Conservation (phyloP, 2,113 vertebrate genomes). For the Silurus asotus region DNA sequence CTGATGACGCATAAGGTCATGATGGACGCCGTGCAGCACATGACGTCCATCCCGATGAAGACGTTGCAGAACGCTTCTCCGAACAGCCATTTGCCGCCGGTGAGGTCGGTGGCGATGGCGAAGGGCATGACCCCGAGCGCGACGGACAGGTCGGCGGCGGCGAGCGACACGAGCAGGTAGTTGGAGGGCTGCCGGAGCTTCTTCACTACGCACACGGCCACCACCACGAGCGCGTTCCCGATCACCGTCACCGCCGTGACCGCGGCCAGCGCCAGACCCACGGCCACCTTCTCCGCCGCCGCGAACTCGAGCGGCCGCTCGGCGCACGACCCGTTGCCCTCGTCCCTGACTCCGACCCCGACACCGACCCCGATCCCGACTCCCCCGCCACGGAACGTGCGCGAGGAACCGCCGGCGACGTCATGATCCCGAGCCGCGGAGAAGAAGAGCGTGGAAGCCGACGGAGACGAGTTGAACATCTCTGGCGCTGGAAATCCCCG, state of each 20-base stretch:
- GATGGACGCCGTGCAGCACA: conserved; percentile 81
- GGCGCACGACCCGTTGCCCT: conserved; percentile 70
- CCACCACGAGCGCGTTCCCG: conserved; percentile 79
- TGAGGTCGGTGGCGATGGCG: conserved; percentile 79
- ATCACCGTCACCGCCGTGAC: conserved; percentile 78
- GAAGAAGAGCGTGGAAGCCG: conserved; percentile 64
- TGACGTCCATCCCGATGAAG: conserved; percentile 81
- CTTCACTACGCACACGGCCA: conserved; percentile 78
- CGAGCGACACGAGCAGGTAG: conserved; percentile 78
- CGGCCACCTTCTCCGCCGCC: conserved; percentile 73
- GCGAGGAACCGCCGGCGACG: background rate
- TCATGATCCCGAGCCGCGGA: conserved; percentile 6
- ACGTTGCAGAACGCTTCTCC: conserved; percentile 80
- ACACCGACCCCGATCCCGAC: background rate
- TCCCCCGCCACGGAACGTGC: background rate
- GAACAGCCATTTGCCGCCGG: conserved; percentile 79
- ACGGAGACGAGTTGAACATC: conserved; percentile 76
- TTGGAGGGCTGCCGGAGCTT: conserved; percentile 81
- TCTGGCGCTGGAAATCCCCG: conserved; percentile 61
- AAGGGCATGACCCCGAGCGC: conserved; percentile 80
- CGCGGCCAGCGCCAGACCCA: conserved; percentile 74
- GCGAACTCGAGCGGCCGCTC: conserved; percentile 70
- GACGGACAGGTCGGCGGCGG: conserved; percentile 79
- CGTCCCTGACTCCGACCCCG: background rate
- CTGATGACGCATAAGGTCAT: conserved; percentile 82